phyloP scores from a whole-genome alignment of 2,797 vertebrate species.

The Lepus oiostolus region DNA sequence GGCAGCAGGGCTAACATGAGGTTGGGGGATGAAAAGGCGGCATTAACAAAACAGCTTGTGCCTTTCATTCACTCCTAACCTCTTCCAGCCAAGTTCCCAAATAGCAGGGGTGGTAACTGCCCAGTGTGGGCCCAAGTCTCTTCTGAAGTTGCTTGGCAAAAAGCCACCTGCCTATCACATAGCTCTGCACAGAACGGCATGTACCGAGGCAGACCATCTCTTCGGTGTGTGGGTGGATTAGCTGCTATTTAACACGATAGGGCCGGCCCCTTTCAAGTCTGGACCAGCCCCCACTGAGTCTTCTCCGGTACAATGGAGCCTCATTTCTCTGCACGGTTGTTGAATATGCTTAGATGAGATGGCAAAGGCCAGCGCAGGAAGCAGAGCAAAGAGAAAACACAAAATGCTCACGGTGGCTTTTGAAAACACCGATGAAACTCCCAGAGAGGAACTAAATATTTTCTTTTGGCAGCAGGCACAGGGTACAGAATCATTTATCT shows the following conservation, averaged over 20 bases:
- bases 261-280: constrained; percentile 18
- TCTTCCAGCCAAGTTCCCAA: constrained; percentile 59
- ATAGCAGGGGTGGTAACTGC: constrained; percentile 22
- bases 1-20: neutral
- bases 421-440: neutral
- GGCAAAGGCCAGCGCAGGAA: constrained; percentile 26
- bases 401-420: neutral
- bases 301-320: neutral
- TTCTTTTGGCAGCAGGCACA: neutral
- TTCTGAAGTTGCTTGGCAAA: constrained; percentile 69
- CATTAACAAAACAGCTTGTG: neutral
- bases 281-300: neutral
- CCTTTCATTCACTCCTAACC: constrained; percentile 28
- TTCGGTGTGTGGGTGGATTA: constrained; percentile 49
- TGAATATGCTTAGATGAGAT: constrained; percentile 25
- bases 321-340: neutral
- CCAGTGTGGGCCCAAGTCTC: constrained; percentile 48
- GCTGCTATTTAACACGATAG: constrained; percentile 45
- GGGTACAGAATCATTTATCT: neutral
- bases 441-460: neutral
- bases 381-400: neutral
- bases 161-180: constrained; percentile 64
- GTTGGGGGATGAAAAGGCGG: neutral
- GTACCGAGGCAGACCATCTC: constrained; percentile 24
- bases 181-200: neutral